Evolutionary conservation across 2,113 vertebrate species (phyloP), one percentile per base, ranked within the genome.

Genomic region (Sceloporus tristichus): DNA sequence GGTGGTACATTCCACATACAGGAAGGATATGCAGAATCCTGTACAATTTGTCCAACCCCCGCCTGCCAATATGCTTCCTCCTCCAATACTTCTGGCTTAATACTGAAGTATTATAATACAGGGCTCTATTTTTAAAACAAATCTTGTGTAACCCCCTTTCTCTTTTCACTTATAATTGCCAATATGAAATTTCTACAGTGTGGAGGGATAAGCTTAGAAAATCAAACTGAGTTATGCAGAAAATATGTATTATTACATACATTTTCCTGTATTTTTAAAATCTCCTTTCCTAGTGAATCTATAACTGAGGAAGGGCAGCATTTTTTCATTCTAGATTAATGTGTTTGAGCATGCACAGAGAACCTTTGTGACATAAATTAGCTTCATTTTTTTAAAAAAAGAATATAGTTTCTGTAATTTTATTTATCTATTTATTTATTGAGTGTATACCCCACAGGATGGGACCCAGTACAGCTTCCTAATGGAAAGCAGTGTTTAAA

Each of bases 11-110:
- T 85, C 75, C 48, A 78, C 21, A 78, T 18, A 54, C 76, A 70
- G 62, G 76, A 78, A 86, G 76, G 76, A 78, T 86, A 86, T 86
- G 29, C 62, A 53, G 66, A 68, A 53, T 59, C 42, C 85, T 54
- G 29, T 79, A 54, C 48, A 68, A 70, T 70, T 48, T 83, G 81
- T 68, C 16, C 56, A 8, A 23, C 48, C 82, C 10, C 18, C 48
- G 42, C 10, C 53, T 59, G 54, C 68, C 78, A 80, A 42, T 80
- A 73, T 73, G 65, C 70, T 74, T 62, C 70, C 70, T 73, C 18
- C 86, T 25, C 70, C 56, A 62, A 16, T 6, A 79, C 79, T 59
- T 87, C 68, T 74, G 78, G 34, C 25, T 62, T 42, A 77, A 53
- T 14, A 66, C 27, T 85, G 29, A 66, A 84, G 19, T 48, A 21